A percentile compares a stretch with the other conserved stretches of the same genome.
Conservation (phyloP, 1,140 invertebrate genomes). For the Cherax destructor region DNA sequence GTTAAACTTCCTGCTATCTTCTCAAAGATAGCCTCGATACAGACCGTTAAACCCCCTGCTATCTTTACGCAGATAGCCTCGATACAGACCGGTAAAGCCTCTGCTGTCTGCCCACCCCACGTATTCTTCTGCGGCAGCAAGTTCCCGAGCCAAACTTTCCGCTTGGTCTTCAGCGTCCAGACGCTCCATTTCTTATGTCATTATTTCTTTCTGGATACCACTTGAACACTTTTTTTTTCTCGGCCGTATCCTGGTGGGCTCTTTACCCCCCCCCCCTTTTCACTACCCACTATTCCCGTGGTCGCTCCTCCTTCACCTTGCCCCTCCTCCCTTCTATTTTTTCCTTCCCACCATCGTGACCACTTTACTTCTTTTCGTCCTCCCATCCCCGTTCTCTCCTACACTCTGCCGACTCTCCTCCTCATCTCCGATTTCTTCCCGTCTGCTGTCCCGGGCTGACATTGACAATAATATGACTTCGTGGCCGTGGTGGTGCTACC, state of each 20-base stretch:
- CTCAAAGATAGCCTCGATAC: no score
- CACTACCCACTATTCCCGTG: neutral
- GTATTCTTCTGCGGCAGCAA: neutral
- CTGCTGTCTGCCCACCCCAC: no score
- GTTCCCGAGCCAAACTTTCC: neutral
- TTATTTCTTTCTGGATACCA: neutral
- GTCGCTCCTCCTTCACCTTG: neutral
- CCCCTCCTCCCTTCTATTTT: neutral
- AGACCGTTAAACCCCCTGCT: no score
- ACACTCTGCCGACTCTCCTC: neutral
- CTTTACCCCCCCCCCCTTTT: neutral
- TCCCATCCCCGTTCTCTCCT: neutral
- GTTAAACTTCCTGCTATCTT: no score
- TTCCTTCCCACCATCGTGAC: neutral
- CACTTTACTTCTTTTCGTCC: neutral
- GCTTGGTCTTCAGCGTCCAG: no score
- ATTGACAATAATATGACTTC: neutral
- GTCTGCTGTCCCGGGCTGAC: neutral
- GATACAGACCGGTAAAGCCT: no score
- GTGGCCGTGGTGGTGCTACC: neutral
- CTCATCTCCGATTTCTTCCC: neutral
- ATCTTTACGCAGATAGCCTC: no score
- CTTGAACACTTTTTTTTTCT: neutral
- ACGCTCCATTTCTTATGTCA: neutral
- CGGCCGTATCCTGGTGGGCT: neutral